Evolutionary conservation across 2,113 vertebrate species (phyloP).

Genomic region (Epinephelus lanceolatus): DNA sequence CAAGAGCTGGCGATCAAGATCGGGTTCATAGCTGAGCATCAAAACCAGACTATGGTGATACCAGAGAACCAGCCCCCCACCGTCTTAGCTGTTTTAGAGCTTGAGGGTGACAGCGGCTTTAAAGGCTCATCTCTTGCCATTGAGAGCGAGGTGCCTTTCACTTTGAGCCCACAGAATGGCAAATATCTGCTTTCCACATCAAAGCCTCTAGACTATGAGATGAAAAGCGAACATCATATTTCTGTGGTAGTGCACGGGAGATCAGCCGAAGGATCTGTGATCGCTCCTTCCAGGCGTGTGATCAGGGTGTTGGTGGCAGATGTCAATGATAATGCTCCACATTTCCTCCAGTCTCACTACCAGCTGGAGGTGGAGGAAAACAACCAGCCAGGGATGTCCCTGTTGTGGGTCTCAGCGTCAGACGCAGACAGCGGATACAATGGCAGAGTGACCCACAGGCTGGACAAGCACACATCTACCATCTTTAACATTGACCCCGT

Average conservation of each 20-base stretch:
- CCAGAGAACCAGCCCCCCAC: conserved; percentile 83
- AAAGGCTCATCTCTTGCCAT: conserved; percentile 76
- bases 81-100: conserved; percentile 81
- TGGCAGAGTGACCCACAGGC: conserved; percentile 77
- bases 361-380: conserved; percentile 81
- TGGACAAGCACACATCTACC: conserved; percentile 57
- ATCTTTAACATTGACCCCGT: conserved; percentile 76
- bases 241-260: conserved; percentile 59
- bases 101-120: conserved; percentile 71
- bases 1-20: conserved; percentile 78
- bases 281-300: conserved; percentile 41
- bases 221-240: conserved; percentile 76
- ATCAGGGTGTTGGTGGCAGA: conserved; percentile 80
- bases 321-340: conserved; percentile 83
- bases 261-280: conserved; percentile 44
- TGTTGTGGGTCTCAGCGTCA: conserved; percentile 75
- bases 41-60: conserved; percentile 81
- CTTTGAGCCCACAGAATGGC: conserved; percentile 79
- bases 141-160: conserved; percentile 79
- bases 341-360: conserved; percentile 74
- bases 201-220: conserved; percentile 84
- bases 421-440: conserved; percentile 80
- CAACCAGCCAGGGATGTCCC: conserved; percentile 70
- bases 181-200: conserved; percentile 86
- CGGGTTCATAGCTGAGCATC: conserved; percentile 81